Evolutionary conservation across 2,888 invertebrate genomes (phyloP).

Genomic region (Vesta saturnalis): DNA sequence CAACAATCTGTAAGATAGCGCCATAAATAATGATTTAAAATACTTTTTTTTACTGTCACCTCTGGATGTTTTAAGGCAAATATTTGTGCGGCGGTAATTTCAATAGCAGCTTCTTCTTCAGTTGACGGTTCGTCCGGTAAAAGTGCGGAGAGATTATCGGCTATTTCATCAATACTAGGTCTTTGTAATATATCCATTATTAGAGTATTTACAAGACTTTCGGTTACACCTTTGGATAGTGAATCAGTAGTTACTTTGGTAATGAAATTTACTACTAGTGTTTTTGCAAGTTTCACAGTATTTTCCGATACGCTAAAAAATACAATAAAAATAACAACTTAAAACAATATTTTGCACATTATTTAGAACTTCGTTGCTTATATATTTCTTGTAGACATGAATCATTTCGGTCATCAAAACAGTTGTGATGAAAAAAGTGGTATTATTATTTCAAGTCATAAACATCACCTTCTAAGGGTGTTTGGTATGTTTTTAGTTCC

Average conservation of each 20-base stretch:
- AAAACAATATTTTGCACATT: not conserved
- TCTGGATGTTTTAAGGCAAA: constrained; percentile 49
- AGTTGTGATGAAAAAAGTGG: not conserved
- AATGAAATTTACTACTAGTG: constrained; percentile 50
- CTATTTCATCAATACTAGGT: constrained; percentile 49
- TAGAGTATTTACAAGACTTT: constrained; percentile 46
- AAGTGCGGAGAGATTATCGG: constrained; percentile 50
- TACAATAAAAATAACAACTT: too few relatives aligned
- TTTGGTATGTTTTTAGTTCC: too few relatives aligned
- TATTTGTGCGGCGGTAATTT: constrained; percentile 53
- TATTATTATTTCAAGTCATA: too few relatives aligned
- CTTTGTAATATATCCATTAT: constrained; percentile 44
- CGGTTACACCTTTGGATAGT: constrained; percentile 41
- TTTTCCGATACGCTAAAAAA: too few relatives aligned
- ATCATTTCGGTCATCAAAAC: too few relatives aligned
- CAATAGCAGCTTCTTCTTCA: constrained; percentile 50
- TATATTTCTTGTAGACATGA: too few relatives aligned
- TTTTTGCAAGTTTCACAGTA: too few relatives aligned
- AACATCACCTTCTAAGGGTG: too few relatives aligned
- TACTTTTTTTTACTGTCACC: constrained; percentile 35
- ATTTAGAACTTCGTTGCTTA: too few relatives aligned
- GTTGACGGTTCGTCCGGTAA: constrained; percentile 50
- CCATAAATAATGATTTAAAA: too few relatives aligned
- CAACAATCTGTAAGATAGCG: not conserved
- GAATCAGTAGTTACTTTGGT: constrained; percentile 42